Evolutionary conservation across 2,797 vertebrate genomes (phyloP), one percentile per base, ranked within the genome.

Genomic region (Sebastes variabilis): DNA sequence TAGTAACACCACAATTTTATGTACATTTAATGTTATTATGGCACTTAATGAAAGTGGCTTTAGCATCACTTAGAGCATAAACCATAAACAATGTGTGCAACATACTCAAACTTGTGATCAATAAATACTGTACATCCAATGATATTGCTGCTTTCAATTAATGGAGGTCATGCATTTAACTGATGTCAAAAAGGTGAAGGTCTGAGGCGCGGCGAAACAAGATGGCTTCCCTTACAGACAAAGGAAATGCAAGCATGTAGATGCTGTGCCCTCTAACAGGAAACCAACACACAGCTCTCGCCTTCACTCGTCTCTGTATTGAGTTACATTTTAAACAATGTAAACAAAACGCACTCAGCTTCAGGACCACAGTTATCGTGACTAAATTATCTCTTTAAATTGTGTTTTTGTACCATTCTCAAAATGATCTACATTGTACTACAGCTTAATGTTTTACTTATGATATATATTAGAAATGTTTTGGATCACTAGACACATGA

Each of bases 171-270:
- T 65, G 49, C 2, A 42, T 56, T 72, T 52, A 20, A 52, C 49
- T 52, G 38, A 42, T 42, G 38, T 42, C 38, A 14, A 68, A 42
- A 75, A 86, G 66, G 66, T 75, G 72, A 83, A 86, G 42, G 49
- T 80, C 65, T 30, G 24, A 61, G 16, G 22, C 4, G 10, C 6
- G 29, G 25, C 4, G n/a, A 84, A 64, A 4, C 29, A 75, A 81
- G 11, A 85, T 34, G 27, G 42, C 16, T 36, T 58, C n/a, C 52
- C 60, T 59, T 27, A 22, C 7, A 70, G 18, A 66, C 8, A 29
- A 73, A 55, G 24, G 5, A 78, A 75, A 68, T 20, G 30, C 13
- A 66, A 73, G 13, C 18, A 46, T 16, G 12, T 52, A 52, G 49
- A 52, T 52, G 8, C 7, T 52, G 20, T n/a, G 49, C 49, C 49